Evolutionary conservation across 2,888 invertebrate species (phyloP), one percentile per base, ranked within the genome.

Genomic region (Calliphora vomitoria): DNA sequence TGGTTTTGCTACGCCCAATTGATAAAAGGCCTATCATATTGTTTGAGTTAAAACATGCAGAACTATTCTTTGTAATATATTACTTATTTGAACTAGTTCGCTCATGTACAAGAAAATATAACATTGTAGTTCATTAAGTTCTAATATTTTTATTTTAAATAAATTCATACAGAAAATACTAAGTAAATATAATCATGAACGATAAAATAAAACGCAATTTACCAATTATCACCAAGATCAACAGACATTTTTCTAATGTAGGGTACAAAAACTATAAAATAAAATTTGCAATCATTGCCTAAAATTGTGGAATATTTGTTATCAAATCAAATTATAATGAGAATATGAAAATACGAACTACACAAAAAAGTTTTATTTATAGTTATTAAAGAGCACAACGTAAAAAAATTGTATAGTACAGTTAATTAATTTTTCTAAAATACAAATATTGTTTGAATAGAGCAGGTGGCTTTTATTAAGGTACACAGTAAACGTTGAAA

Each of bases 241-340:
- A 68, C 47, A 68, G 35, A 44, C 41, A 41, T 74, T 44, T 18
- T 18, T 13, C 8, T 41, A 18, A 4, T 44, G 13, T 75, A 82
- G 76, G 18, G 76, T 76, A 41, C 41, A 66, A 15, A 47, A 50
- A 3, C 8, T 4, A 8, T 55, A 41, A 41, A 75, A 3, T 5
- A 50, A 47, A 55, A 55, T 25, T 35, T 66, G 66, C 62, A 44
- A 81, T 58, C 47, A 72, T 55, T 47, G 66, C 18, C 8, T n/a
- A 11, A 71, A 25, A 82, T 25, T 38, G n/a, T 75, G 41, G 68
- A 53, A 69, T 25, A 25, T 82, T 68, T 31, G 25, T 50, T 82
- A 76, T 44, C 76, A 53, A 76, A 50, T 68, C 20, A 74, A 69
- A 75, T 75, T 79, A 82, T 78, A 62, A 80, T 83, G 15, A 38